Evolutionary conservation across 2,888 invertebrate genomes (phyloP).

Genomic region (Harpalus rubripes): DNA sequence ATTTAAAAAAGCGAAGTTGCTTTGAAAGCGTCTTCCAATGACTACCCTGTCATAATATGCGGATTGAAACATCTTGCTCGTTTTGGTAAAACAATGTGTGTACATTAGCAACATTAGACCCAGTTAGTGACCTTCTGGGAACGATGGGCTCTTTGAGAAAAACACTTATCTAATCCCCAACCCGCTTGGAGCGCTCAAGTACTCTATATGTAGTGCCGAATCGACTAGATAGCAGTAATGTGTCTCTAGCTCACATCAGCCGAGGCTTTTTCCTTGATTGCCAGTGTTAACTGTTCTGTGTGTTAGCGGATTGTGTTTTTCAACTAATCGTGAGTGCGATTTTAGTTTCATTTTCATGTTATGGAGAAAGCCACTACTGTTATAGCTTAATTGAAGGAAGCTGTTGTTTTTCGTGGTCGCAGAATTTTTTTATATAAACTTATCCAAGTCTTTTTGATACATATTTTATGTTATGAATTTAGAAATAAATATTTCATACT

Average conservation of each 20-base stretch:
- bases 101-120: conserved; percentile 55
- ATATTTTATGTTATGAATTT: too few species aligned
- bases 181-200: conserved; percentile 21
- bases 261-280: conserved; percentile 54
- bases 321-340: conserved; percentile 32
- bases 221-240: conserved; percentile 56
- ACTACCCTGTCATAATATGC: neutral
- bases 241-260: conserved; percentile 54
- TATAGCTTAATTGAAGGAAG: neutral
- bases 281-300: conserved; percentile 45
- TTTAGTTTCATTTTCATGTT: neutral
- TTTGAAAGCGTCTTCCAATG: too few species aligned
- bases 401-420: too few species aligned
- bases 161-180: conserved; percentile 54
- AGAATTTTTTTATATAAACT: too few species aligned
- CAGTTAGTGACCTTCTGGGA: conserved; percentile 56
- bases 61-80: conserved; percentile 23
- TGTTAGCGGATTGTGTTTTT: conserved; percentile 36
- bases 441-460: too few species aligned
- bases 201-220: conserved; percentile 52
- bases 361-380: neutral
- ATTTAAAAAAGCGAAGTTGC: neutral
- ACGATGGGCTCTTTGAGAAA: conserved; percentile 39
- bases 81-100: conserved; percentile 43
- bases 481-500: too few species aligned